Conservation (phyloP, 2,797 vertebrate genomes). For the Megaceryle alcyon region DNA sequence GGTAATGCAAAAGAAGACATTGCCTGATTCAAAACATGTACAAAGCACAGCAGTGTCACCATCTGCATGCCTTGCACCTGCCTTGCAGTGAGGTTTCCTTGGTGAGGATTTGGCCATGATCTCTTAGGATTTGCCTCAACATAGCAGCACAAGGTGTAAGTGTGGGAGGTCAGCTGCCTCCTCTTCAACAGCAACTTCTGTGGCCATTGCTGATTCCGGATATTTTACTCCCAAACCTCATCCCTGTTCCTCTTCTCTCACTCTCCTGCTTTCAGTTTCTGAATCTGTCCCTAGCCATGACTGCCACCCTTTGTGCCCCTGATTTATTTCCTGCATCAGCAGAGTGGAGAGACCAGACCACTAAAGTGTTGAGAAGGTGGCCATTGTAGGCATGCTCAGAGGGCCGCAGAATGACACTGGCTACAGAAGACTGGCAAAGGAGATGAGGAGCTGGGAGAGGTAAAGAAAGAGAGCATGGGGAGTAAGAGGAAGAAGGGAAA, state of each 20-base stretch:
- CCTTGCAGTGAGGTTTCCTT: background rate
- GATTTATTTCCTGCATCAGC: background rate
- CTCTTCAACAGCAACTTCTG: background rate
- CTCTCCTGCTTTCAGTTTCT: background rate
- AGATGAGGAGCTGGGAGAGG: background rate
- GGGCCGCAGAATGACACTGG: background rate
- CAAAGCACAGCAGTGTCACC: background rate
- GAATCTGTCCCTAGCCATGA: background rate
- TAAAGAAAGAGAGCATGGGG: background rate
- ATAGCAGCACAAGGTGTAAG: background rate
- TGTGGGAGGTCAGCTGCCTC: background rate
- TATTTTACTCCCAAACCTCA: background rate
- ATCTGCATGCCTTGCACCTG: background rate
- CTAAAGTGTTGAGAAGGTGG: background rate
- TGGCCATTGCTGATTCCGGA: background rate
- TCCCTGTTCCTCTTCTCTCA: background rate
- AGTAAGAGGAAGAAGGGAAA: background rate
- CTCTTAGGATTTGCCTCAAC: background rate
- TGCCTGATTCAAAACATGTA: background rate
- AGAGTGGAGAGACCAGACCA: background rate
- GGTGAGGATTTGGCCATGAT: background rate
- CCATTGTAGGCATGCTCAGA: accelerated
- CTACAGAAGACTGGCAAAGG: background rate
- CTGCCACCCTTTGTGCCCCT: background rate
- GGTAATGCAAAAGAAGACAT: background rate